Conservation (phyloP, 2,113 vertebrate species). For the Otis tarda region DNA sequence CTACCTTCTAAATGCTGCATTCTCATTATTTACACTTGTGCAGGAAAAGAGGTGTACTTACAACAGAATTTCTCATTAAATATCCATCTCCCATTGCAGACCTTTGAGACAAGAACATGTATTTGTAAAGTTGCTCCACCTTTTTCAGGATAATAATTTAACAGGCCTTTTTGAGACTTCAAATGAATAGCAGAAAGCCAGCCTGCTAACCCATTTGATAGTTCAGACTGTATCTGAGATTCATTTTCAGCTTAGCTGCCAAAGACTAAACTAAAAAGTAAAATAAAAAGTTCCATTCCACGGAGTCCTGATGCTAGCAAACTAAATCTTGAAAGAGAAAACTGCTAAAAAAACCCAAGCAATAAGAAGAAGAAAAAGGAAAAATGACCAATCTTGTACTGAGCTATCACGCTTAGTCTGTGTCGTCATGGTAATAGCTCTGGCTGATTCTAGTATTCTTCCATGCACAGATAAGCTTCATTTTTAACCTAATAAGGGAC, state of each 20-base stretch:
- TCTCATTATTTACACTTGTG: neutral
- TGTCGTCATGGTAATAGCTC: neutral
- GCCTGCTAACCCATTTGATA: neutral
- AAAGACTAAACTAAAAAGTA: neutral
- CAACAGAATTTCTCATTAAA: conserved; percentile 28
- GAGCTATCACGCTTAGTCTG: neutral
- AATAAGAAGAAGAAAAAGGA: neutral
- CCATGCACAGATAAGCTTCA: neutral
- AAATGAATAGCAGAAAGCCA: neutral
- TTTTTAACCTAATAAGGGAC: conserved; percentile 17
- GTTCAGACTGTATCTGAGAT: neutral
- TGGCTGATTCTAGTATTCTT: neutral
- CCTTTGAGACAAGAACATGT: neutral
- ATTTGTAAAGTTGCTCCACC: neutral
- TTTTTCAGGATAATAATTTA: neutral
- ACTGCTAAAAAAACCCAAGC: neutral
- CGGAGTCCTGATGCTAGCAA: neutral
- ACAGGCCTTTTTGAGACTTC: neutral
- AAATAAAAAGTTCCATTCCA: neutral
- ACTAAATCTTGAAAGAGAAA: neutral
- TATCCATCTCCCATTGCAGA: neutral
- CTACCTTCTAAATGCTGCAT: neutral
- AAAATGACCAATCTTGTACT: neutral
- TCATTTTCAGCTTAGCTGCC: neutral
- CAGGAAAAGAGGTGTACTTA: neutral